Percentiles rank a stretch among this genome's conserved stretches.
These are phyloP conservation scores for Habropoda laboriosa DNA, from an alignment of 1,140 invertebrate genomes.

Conservation along the genomic window DNA sequence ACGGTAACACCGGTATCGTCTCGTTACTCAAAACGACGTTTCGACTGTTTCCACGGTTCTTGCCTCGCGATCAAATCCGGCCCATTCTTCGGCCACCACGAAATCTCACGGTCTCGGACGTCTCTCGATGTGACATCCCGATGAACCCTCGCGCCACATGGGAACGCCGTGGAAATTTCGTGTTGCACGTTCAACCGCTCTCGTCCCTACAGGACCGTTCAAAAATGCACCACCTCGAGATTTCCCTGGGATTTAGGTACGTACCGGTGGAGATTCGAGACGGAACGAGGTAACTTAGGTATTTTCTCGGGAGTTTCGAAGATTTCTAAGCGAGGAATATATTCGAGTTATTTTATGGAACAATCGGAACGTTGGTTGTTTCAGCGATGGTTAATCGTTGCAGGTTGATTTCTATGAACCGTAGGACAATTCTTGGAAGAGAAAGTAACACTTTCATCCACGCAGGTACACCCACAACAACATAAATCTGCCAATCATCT, in stretches of 20 bases:
- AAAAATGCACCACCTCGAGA: neutral
- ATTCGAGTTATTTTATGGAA: no score
- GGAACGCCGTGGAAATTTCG: slow-evolving; percentile 34
- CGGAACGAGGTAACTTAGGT: no score
- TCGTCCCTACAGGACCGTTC: neutral
- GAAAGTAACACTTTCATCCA: slow-evolving; percentile 24
- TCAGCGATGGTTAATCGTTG: neutral
- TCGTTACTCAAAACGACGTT: slow-evolving; percentile 66
- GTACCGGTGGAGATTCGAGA: neutral
- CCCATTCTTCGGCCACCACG: slow-evolving; percentile 12
- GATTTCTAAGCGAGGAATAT: no score
- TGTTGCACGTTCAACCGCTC: neutral
- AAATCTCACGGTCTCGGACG: slow-evolving; percentile 31
- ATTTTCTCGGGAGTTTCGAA: no score
- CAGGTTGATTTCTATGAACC: slow-evolving; percentile 10
- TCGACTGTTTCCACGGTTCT: slow-evolving; percentile 51
- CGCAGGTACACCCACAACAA: slow-evolving; percentile 21
- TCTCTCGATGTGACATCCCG: slow-evolving; percentile 22
- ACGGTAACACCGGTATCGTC: slow-evolving; percentile 58
- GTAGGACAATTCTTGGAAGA: slow-evolving; percentile 9
- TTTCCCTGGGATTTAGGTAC: neutral
- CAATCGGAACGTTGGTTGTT: no score
- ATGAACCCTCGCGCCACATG: slow-evolving; percentile 34
- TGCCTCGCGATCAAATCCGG: slow-evolving; percentile 21
- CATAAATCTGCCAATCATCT: slow-evolving; percentile 31